Conservation (phyloP, 2,888 invertebrate species). For the Gortyna flavago region DNA sequence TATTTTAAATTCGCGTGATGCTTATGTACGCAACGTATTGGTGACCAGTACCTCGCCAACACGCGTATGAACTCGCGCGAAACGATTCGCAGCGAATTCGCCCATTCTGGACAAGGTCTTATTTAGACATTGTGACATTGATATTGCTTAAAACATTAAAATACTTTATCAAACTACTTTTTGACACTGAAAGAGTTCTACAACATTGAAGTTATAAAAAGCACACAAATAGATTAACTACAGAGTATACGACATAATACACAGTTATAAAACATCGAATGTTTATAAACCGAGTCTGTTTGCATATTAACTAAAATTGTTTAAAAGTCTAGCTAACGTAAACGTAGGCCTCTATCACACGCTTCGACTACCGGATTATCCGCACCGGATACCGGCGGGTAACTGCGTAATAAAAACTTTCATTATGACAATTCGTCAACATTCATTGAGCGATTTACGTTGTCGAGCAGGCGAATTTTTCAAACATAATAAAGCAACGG, state of each 20-base stretch:
- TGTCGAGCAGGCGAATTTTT: not conserved
- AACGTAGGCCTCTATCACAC: not conserved
- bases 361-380: not conserved
- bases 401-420: too few species aligned
- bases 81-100: too few species aligned
- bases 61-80: too few species aligned
- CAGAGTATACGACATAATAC: not conserved
- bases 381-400: too few species aligned
- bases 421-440: not conserved
- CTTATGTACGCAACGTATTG: too few species aligned
- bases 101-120: too few species aligned
- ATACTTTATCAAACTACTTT: not conserved
- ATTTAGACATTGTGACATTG: not conserved
- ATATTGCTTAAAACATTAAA: constrained; percentile 5
- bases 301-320: not conserved
- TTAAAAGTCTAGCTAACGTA: not conserved
- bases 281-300: not conserved
- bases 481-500: not conserved
- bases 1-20: too few species aligned
- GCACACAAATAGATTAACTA: not conserved
- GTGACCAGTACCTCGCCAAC: too few species aligned
- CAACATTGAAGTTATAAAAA: not conserved
- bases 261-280: not conserved
- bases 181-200: not conserved
- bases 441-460: not conserved